Base-by-base conservation (phyloP, 2,888 invertebrate genomes). In the Portevinia maculata region DNA sequence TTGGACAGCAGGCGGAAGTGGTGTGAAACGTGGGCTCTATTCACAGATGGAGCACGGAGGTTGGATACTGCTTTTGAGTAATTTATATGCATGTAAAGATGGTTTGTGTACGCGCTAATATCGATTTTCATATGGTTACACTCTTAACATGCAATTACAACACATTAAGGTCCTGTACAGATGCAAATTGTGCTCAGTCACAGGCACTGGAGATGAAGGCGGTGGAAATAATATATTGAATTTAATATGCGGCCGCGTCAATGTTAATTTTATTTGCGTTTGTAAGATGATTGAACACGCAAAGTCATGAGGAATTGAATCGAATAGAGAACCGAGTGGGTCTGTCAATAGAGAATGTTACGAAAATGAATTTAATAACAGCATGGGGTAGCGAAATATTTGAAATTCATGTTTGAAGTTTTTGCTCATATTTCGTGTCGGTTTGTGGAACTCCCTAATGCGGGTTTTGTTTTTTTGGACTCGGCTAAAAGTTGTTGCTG, bases 231-330 rank as follows among this genome's bases (percentile, higher is more conserved):
- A 21, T 62, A 48, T 60, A 74, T 73, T 60, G 71, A 53, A 83
- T 71, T 64, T 64, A 67, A 78, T 78, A 78, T 78, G 78, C 67
- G 65, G 39, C 41, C 83, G 78, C 65, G 83, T 78, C 83, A 83
- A 78, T 83, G 78, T 78, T 83, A 78, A 83, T 83, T 79, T 79
- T 74, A 79, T 79, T 79, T 74, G 67, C 52, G 57, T 62, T 83
- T 76, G 76, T 76, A 41, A 65, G 78, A 83, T 78, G 83, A 83
- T 78, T 78, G 78, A 78, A 55, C 78, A 83, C 78, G 83, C 83
- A 11, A 83, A 34, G 48, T 70, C 62, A 70, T 57, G 64, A 65
- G 60, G 69, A 62, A 70, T 69, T 44, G 65, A 64, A 52, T 71
- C 48, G 64, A 39, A 73, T 73, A 73, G 55, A 50, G 52, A 52